phyloP scores from a whole-genome alignment of 2,888 invertebrate species.

The Xestia rhomboidea region DNA sequence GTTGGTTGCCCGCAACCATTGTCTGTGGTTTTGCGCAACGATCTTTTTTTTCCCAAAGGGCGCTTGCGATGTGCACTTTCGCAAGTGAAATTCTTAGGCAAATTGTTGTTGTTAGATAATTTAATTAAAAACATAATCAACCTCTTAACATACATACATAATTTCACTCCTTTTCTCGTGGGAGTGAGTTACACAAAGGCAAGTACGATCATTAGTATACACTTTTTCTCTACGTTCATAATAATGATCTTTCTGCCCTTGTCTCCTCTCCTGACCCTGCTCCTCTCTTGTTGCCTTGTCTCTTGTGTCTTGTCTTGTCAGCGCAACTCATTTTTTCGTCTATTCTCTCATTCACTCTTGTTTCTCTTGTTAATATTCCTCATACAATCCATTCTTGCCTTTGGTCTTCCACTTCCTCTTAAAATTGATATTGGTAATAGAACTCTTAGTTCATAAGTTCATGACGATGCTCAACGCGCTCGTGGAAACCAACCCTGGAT shows the following conservation, averaged over 20 bases:
- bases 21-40: constrained; percentile 61
- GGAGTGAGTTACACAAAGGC: neutral
- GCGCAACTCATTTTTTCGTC: too few relatives aligned
- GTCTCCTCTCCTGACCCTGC: too few relatives aligned
- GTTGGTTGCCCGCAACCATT: constrained; percentile 46
- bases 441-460: neutral
- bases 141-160: constrained; percentile 35
- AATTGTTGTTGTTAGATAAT: constrained; percentile 38
- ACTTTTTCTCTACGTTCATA: neutral
- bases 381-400: too few relatives aligned
- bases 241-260: neutral
- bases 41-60: constrained; percentile 57
- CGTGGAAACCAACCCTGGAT: neutral
- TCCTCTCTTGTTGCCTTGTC: too few relatives aligned
- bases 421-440: neutral
- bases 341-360: neutral
- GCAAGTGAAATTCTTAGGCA: constrained; percentile 57
- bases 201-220: neutral
- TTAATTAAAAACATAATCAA: constrained; percentile 28
- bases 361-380: too few relatives aligned
- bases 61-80: constrained; percentile 53
- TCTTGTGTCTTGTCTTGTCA: too few relatives aligned
- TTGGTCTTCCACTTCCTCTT: neutral
- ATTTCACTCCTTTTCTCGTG: constrained; percentile 12
- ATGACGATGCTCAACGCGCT: neutral